phyloP scores from a whole-genome alignment of 2,113 vertebrate species.

The Lepisosteus osseus region DNA sequence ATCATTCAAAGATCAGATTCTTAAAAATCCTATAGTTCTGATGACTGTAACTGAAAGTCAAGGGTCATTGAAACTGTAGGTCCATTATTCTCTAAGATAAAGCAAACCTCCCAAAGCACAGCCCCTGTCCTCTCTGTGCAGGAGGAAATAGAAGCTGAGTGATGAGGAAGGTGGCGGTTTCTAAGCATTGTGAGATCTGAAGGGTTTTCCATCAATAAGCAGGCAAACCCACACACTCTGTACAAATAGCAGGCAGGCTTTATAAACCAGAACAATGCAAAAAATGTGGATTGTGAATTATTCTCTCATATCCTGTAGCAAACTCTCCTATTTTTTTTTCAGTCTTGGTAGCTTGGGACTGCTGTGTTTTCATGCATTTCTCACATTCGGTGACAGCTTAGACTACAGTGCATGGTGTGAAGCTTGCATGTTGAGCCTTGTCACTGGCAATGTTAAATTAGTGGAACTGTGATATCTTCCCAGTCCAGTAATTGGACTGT shows the following conservation, averaged over 20 bases:
- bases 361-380: too few relatives aligned
- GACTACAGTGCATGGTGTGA: too few relatives aligned
- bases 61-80: too few relatives aligned
- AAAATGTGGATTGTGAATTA: not conserved
- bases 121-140: too few relatives aligned
- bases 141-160: too few relatives aligned
- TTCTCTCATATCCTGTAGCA: conserved; percentile 3
- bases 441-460: too few relatives aligned
- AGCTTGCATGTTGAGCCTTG: too few relatives aligned
- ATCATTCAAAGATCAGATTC: not conserved
- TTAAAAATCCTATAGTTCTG: not conserved
- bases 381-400: too few relatives aligned
- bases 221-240: not conserved
- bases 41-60: not conserved
- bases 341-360: not conserved
- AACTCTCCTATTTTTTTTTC: not conserved
- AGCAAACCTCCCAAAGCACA: not conserved
- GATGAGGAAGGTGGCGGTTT: not conserved
- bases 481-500: too few relatives aligned
- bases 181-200: not conserved
- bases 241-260: too few relatives aligned
- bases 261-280: too few relatives aligned
- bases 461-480: too few relatives aligned
- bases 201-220: conserved; percentile 5
- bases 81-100: not conserved